These are phyloP conservation scores for Synanceia verrucosa DNA, from an alignment of 2,797 vertebrate genomes.

Conservation along the genomic window DNA sequence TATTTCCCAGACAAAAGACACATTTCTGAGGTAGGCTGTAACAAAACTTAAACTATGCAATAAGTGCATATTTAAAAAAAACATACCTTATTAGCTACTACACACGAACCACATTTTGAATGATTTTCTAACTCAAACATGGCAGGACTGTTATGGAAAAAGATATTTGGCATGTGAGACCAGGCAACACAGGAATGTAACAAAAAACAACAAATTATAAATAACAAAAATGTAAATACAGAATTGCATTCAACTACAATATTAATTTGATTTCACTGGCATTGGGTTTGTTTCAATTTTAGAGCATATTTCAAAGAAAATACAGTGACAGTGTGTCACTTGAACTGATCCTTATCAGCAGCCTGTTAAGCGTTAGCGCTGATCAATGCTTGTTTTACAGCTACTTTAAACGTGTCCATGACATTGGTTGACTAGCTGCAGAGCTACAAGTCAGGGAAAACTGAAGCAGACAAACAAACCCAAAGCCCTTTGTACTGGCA, in stretches of 20 bases:
- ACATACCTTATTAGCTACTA: not conserved
- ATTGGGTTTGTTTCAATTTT: not conserved
- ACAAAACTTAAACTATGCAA: too few species aligned
- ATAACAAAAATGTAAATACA: not conserved
- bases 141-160: not conserved
- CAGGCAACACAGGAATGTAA: not conserved
- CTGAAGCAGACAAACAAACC: constrained; percentile 28
- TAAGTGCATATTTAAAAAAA: too few species aligned
- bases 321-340: not conserved
- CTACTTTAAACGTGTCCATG: not conserved
- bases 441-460: constrained; percentile 13
- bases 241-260: not conserved
- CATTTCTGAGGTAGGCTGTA: too few species aligned
- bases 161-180: not conserved
- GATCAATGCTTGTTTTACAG: not conserved
- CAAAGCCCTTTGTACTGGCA: constrained; percentile 31
- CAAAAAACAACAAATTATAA: too few species aligned
- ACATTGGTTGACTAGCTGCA: not conserved
- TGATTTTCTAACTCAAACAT: not conserved
- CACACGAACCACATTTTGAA: not conserved
- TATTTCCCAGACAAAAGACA: too few species aligned
- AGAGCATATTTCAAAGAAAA: not conserved
- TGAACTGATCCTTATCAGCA: not conserved
- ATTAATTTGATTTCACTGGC: not conserved
- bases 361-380: not conserved